Conservation (phyloP, 2,113 vertebrate species). For the Polyodon spathula region DNA sequence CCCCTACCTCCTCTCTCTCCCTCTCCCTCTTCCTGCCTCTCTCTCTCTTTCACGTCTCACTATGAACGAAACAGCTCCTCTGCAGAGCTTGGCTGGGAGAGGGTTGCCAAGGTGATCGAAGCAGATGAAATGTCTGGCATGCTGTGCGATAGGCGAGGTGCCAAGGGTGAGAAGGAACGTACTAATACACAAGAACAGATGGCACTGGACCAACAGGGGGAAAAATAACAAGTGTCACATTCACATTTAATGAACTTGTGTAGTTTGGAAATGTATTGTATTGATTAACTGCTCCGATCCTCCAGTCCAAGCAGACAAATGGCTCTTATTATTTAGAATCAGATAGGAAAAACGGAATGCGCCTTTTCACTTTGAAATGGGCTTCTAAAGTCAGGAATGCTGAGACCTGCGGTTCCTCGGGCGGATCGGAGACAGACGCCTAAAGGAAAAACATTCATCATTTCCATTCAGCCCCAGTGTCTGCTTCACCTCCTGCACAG, state of each 20-base stretch:
- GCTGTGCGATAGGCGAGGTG: slow-evolving; percentile 5
- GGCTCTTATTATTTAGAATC: slow-evolving; percentile 47
- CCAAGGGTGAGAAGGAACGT: slow-evolving; percentile 17
- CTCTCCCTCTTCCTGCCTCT: too few species aligned
- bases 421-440: slow-evolving; percentile 5
- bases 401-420: background rate
- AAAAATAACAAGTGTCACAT: slow-evolving; percentile 50
- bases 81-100: too few species aligned
- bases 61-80: background rate
- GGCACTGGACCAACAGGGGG: slow-evolving; percentile 34
- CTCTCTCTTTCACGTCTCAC: background rate
- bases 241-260: slow-evolving; percentile 51
- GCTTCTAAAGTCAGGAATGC: background rate
- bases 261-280: slow-evolving; percentile 49
- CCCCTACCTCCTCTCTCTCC: too few species aligned
- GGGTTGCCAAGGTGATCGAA: background rate
- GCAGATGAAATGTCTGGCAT: too few species aligned
- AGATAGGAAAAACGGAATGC: slow-evolving; percentile 19
- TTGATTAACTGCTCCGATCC: slow-evolving; percentile 48
- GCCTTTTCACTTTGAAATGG: background rate
- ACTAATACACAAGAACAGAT: slow-evolving; percentile 39
- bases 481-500: too few species aligned
- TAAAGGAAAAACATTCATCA: background rate
- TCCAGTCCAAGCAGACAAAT: slow-evolving; percentile 47
- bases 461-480: too few species aligned